phyloP scores from a whole-genome alignment of 64 coral and sea anemone genomes.

The Dendronephthya gigantea region DNA sequence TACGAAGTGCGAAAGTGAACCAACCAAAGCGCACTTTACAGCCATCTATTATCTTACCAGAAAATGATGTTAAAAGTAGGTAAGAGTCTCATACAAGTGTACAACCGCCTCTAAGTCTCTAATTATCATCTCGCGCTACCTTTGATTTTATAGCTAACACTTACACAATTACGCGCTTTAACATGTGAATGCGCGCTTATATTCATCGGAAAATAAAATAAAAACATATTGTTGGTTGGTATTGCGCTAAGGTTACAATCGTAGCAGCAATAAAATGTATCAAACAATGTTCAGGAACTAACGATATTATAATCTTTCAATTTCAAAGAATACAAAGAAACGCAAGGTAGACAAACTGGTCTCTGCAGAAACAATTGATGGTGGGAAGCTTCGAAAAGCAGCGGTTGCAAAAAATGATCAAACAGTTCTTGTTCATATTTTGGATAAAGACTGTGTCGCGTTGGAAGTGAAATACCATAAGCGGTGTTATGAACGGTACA shows the following conservation, averaged over 20 bases:
- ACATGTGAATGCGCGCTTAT: too few relatives aligned
- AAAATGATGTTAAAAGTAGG: too few relatives aligned
- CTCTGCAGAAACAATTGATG: not conserved
- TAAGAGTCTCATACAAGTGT: too few relatives aligned
- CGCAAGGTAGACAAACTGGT: not conserved
- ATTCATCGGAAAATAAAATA: too few relatives aligned
- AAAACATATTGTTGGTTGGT: too few relatives aligned
- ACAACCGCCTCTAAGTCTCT: too few relatives aligned
- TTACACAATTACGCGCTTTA: too few relatives aligned
- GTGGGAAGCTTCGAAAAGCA: not conserved
- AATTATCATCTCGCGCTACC: too few relatives aligned
- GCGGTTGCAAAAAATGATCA: not conserved
- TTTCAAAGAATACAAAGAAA: not conserved
- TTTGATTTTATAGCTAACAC: too few relatives aligned
- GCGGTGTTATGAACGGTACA: not conserved
- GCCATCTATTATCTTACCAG: not conserved
- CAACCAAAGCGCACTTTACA: not conserved
- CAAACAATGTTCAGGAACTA: not conserved
- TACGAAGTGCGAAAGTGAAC: not conserved
- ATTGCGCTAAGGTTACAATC: too few relatives aligned
- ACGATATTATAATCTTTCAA: not conserved
- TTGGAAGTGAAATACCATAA: conserved; percentile 4
- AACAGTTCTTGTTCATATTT: not conserved
- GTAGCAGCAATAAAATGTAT: too few relatives aligned
- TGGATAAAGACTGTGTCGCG: not conserved